These are phyloP conservation scores for Carcinoscorpius rotundicauda DNA, from an alignment of 1,140 invertebrate genomes.

Conservation along the genomic window DNA sequence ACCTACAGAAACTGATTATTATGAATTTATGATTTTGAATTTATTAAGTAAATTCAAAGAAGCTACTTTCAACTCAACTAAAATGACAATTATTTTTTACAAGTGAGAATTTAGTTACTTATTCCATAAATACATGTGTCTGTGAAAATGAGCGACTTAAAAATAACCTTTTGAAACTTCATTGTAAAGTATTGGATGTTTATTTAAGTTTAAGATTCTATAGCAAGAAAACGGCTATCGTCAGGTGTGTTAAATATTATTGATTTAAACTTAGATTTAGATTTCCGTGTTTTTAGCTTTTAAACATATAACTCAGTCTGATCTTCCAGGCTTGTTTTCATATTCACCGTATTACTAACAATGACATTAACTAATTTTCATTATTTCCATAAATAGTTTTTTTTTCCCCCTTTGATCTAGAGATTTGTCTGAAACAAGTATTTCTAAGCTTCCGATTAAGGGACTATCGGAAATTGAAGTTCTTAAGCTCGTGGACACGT, in stretches of 20 bases:
- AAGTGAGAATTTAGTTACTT: no score
- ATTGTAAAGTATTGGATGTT: no score
- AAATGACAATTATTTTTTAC: no score
- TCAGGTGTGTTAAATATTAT: not conserved
- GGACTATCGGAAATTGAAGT: constrained; percentile 58
- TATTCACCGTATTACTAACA: not conserved
- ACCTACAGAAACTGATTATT: no score
- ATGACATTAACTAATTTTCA: not conserved
- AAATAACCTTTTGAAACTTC: no score
- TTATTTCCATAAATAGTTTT: constrained; percentile 5
- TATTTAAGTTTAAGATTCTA: no score
- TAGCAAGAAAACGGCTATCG: not conserved
- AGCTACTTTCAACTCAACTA: no score
- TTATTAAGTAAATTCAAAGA: no score
- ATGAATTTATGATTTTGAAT: no score
- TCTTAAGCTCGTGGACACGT: constrained; percentile 54
- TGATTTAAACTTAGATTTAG: not conserved
- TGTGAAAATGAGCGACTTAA: no score
- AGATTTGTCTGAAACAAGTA: constrained; percentile 58
- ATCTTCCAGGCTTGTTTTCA: constrained; percentile 8
- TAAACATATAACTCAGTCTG: constrained; percentile 12
- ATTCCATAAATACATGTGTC: no score
- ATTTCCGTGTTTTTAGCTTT: constrained; percentile 1
- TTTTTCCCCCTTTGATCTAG: constrained; percentile 31
- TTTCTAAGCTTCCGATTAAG: constrained; percentile 53